Evolutionary conservation across 2,113 vertebrate species (phyloP), one percentile per base, ranked within the genome.

Genomic region (Probosciger aterrimus): DNA sequence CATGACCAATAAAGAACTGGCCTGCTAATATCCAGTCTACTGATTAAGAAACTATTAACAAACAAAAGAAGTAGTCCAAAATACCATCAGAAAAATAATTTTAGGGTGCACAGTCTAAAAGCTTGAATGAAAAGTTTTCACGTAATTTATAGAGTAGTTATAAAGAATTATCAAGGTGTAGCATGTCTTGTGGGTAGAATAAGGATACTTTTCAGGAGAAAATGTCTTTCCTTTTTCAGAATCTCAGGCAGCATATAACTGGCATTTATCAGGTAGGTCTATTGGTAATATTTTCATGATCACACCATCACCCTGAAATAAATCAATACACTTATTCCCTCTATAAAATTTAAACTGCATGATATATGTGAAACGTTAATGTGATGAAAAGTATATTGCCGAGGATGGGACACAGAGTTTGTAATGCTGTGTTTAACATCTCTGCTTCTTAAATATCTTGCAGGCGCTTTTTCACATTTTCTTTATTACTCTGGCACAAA

Each of bases 331-430:
- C 30, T 77, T 67, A 50, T 68, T 53, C 27, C 50, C 55, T 64
- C 76, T 67, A 92, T 94, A 83, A 93, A 93, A 94, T 69, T 86
- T 77, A 78, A 96, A 93, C 67, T 77, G 43, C 18, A 70, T 39
- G 18, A 80, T 74, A 53, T 50, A 83, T 63, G 55, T 44, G 71
- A 88, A 86, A 87, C 2, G 3, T 64, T 92, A 94, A 62, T 65
- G n/a, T 71, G 82, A 95, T 78, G 86, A 71, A 88, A 95, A 68
- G 55, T 75, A n/a, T 77, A 81, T 75, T 92, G 67, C 33, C 2
- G 4, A 63, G 76, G 69, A 88, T 60, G 43, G 50, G 22, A 49
- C 23, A 71, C 2, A 22, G 60, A 55, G 15, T 92, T 90, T 75
- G 76, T 9, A 92, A 95, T 75, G 92, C 76, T 94, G 82, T 75